Evolutionary conservation across 2,113 vertebrate genomes (phyloP), one percentile per base, ranked within the genome.

Genomic region (Oncorhynchus masou): DNA sequence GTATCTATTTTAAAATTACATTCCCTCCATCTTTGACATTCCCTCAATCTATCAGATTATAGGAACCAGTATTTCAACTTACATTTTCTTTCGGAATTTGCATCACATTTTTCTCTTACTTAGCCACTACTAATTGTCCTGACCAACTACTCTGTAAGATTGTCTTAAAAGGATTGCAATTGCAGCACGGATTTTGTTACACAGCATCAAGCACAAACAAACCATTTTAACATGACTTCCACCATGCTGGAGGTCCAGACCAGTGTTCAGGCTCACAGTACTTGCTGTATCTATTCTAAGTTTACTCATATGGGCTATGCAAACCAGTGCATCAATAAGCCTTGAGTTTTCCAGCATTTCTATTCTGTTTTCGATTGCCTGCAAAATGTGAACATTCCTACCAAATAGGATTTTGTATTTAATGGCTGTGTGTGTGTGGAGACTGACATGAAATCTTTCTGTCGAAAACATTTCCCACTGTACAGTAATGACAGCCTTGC

Each of bases 101-200:
- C 59, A 13, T 62, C 62, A 74, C 0, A 71, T 81, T 73, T 76
- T 57, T 62, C 66, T 74, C 0, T 48, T 1, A 1, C 83, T 74
- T 62, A 1, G 4, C 39, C 20, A 76, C 84, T 82, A 88, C 79
- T 69, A 86, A 88, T 83, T 74, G 19, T 25, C 24, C 29, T 0
- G 3, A 68, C 80, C 71, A 75, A 39, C 29, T 64, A n/a, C 62
- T n/a, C 22, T 65, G 9, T 22, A n/a, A 65, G 62, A 65, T 24
- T 75, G 73, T 78, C 75, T 76, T 84, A 76, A 81, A 84, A 79
- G 76, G 75, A 73, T 49, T 74, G 62, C 67, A 79, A 68, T 76
- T 45, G 60, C 64, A 27, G 20, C 25, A 29, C 11, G 15, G 11
- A 3, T 5, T 66, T 65, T 65, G 5, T 24, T 65, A 22, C 25